Conservation (phyloP, 2,113 vertebrate species). For the Chinchilla lanigera region DNA sequence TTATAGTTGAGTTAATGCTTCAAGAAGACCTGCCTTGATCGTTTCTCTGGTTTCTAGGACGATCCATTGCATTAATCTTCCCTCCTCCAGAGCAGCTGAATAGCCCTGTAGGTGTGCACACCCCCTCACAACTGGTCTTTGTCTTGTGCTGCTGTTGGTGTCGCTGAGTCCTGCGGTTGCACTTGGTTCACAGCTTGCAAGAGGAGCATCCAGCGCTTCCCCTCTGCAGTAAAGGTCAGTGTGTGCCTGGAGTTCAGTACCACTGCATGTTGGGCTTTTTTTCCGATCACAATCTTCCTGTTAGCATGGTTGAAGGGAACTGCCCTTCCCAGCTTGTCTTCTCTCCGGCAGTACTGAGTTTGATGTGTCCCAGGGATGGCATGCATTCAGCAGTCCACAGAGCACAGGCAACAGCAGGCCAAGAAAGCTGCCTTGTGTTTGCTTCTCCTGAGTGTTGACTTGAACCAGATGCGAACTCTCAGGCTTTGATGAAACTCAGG, state of each 20-base stretch:
- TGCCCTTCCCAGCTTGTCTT: background rate
- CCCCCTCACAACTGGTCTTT: background rate
- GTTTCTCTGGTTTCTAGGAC: background rate
- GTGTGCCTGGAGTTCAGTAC: background rate
- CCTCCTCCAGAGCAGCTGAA: background rate
- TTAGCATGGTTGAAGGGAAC: constrained; percentile 50
- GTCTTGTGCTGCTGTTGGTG: background rate
- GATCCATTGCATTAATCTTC: background rate
- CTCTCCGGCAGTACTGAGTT: background rate
- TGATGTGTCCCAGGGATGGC: background rate
- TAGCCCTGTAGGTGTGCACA: background rate
- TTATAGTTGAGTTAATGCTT: background rate
- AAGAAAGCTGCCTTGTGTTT: constrained; percentile 38
- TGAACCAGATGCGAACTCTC: background rate
- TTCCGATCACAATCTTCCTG: constrained; percentile 53
- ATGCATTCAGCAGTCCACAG: background rate
- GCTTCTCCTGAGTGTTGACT: constrained; percentile 31
- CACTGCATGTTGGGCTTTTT: background rate
- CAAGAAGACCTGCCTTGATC: background rate
- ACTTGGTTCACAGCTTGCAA: background rate
- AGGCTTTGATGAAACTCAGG: constrained; percentile 14
- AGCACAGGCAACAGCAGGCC: background rate
- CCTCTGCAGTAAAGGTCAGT: background rate
- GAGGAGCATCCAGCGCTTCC: background rate
- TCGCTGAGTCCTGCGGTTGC: background rate